Conservation (phyloP, 2,113 vertebrate species). For the Heterotis niloticus region DNA sequence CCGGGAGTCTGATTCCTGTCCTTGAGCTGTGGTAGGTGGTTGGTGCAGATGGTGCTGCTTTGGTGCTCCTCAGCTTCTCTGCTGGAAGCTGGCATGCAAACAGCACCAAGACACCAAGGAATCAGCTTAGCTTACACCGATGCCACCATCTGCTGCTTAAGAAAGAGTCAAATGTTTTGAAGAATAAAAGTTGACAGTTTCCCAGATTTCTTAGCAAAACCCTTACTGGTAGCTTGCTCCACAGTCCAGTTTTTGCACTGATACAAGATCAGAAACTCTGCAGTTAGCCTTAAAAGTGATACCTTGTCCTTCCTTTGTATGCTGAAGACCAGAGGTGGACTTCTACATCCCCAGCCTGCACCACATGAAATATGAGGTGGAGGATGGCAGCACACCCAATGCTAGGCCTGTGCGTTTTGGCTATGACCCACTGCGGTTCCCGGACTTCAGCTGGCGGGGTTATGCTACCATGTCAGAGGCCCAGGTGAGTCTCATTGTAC, state of each 20-base stretch:
- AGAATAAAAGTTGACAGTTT: too few relatives aligned
- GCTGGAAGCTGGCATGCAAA: background rate
- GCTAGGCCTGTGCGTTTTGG: slow-evolving; percentile 75
- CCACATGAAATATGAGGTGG: slow-evolving; percentile 85
- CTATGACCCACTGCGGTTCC: slow-evolving; percentile 76
- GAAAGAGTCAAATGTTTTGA: too few relatives aligned
- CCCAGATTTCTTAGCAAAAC: too few relatives aligned
- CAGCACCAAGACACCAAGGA: background rate
- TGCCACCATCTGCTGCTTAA: too few relatives aligned
- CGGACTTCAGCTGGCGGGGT: slow-evolving; percentile 85
- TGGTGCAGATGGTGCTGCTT: too few relatives aligned
- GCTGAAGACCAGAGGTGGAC: slow-evolving; percentile 66
- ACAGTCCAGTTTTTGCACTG: too few relatives aligned
- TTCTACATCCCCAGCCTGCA: slow-evolving; percentile 83
- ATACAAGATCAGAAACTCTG: too few relatives aligned
- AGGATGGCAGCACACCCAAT: slow-evolving; percentile 72
- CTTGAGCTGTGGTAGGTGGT: too few relatives aligned
- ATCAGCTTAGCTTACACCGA: background rate
- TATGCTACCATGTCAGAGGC: slow-evolving; percentile 77
- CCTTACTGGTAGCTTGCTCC: too few relatives aligned
- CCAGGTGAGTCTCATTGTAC: slow-evolving; percentile 66
- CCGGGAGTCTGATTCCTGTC: too few relatives aligned
- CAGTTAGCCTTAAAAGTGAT: too few relatives aligned
- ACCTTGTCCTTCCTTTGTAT: background rate
- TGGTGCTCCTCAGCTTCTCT: too few relatives aligned